Conservation (phyloP, 2,888 invertebrate genomes). For the Adineta ricciae region DNA sequence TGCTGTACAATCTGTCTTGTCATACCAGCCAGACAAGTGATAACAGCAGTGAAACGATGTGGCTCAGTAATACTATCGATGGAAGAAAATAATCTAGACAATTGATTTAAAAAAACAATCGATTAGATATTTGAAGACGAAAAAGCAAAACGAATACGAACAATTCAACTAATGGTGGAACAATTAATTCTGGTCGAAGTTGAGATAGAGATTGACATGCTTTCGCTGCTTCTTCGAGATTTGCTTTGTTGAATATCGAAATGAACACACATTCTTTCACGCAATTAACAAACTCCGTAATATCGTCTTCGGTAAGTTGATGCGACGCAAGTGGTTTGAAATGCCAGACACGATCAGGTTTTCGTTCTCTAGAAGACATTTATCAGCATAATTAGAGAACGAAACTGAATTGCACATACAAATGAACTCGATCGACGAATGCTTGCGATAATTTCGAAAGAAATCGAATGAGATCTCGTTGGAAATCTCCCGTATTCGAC, state of each 20-base stretch:
- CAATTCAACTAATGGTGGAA: conserved; percentile 71
- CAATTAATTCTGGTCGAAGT: conserved; percentile 68
- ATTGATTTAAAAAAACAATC: neutral
- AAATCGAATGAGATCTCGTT: neutral
- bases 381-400: neutral
- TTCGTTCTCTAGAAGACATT: conserved; percentile 41
- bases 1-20: conserved; percentile 55
- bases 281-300: conserved; percentile 66
- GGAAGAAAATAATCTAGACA: neutral
- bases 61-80: conserved; percentile 78
- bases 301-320: conserved; percentile 67
- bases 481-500: conserved; percentile 67
- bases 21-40: conserved; percentile 49
- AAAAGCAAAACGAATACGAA: conserved; percentile 39
- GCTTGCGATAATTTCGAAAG: neutral
- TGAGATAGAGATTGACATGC: conserved; percentile 67
- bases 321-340: conserved; percentile 57
- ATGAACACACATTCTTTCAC: conserved; percentile 66
- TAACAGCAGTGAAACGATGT: conserved; percentile 56
- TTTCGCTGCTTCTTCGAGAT: conserved; percentile 57
- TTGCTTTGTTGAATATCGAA: conserved; percentile 67
- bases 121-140: no score
- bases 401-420: conserved; percentile 54
- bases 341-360: conserved; percentile 57
- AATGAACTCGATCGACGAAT: neutral